A percentile compares a stretch with the other conserved stretches of the same genome.
Evolutionary conservation across 2,113 vertebrate genomes (phyloP).

Genomic region (Platanista minor): DNA sequence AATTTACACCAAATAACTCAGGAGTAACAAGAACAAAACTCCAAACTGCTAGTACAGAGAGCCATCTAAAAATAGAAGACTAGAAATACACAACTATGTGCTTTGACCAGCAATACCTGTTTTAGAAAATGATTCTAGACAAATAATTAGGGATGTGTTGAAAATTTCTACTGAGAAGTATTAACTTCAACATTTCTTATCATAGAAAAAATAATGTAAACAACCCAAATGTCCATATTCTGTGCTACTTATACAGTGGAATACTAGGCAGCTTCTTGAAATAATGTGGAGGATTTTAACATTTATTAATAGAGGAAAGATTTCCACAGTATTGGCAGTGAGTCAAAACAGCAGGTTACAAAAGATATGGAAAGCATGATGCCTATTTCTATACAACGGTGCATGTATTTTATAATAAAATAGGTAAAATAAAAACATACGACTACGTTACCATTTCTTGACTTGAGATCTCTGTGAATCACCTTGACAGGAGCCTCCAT

Average conservation of each 20-base stretch:
- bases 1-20: slow-evolving; percentile 43
- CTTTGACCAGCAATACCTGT: background rate
- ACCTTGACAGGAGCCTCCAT: slow-evolving; percentile 97
- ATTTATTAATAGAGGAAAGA: slow-evolving; percentile 18
- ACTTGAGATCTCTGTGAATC: slow-evolving; percentile 98
- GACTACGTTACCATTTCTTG: slow-evolving; percentile 92
- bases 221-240: background rate
- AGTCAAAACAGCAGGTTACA: background rate
- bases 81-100: slow-evolving; percentile 44
- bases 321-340: background rate
- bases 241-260: background rate
- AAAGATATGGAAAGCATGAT: background rate
- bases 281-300: background rate
- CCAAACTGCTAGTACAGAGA: slow-evolving; percentile 4
- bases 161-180: slow-evolving; percentile 21
- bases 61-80: slow-evolving; percentile 49
- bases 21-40: slow-evolving; percentile 20
- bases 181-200: slow-evolving; percentile 14
- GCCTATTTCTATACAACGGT: background rate
- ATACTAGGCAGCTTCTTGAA: background rate
- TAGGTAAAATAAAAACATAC: slow-evolving; percentile 26
- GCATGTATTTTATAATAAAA: background rate
- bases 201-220: slow-evolving; percentile 34
- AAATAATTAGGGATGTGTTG: slow-evolving; percentile 30
- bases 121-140: slow-evolving; percentile 39